Conservation (phyloP, 2,888 invertebrate species). For the Caenorhabditis sp. region DNA sequence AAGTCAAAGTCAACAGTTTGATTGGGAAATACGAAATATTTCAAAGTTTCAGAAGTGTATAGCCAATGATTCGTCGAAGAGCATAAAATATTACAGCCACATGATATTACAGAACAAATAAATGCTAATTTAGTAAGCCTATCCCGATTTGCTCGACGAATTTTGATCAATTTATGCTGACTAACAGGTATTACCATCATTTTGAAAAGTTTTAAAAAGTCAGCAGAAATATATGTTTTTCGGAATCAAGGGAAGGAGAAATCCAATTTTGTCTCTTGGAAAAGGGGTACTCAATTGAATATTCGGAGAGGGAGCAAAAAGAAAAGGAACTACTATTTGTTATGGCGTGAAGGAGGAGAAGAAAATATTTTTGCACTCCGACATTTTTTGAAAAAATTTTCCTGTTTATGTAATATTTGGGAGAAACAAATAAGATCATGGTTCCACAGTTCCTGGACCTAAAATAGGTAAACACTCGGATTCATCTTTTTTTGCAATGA, state of each 20-base stretch:
- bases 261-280: not conserved
- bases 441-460: too few species aligned
- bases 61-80: constrained; percentile 69
- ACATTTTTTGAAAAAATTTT: too few species aligned
- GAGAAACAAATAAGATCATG: too few species aligned
- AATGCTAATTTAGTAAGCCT: constrained; percentile 59
- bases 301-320: not conserved
- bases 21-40: constrained; percentile 68
- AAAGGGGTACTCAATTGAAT: not conserved
- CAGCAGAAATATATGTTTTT: not conserved
- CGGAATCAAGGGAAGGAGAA: not conserved
- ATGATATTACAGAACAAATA: constrained; percentile 53
- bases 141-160: constrained; percentile 58
- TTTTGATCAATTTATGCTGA: constrained; percentile 69
- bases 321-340: not conserved
- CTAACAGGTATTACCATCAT: constrained; percentile 69
- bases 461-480: too few species aligned
- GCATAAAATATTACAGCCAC: constrained; percentile 53
- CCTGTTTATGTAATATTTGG: too few species aligned
- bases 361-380: not conserved
- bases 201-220: not conserved
- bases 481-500: too few species aligned
- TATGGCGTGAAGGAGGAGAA: not conserved
- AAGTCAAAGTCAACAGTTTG: constrained; percentile 55
- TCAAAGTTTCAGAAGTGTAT: constrained; percentile 69